Conservation (phyloP, 2,888 invertebrate species). For the Agrotis segetum region DNA sequence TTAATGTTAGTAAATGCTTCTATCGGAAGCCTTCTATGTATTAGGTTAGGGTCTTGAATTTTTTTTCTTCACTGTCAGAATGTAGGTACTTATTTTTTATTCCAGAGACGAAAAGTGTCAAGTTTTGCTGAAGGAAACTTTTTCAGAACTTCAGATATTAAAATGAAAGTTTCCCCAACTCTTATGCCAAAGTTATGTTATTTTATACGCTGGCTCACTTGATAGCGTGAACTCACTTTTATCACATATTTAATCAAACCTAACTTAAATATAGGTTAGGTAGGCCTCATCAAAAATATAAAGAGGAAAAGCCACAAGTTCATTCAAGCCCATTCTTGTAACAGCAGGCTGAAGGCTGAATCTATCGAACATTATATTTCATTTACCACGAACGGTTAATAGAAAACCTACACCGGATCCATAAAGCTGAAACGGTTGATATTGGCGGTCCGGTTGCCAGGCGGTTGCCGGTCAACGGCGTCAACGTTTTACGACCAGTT, state of each 20-base stretch:
- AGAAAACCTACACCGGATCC: conserved; percentile 67
- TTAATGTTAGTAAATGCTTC: conserved; percentile 35
- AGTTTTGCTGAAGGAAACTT: neutral
- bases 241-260: too few species aligned
- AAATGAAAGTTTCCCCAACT: neutral
- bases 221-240: too few species aligned
- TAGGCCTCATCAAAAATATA: neutral
- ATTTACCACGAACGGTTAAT: conserved; percentile 47
- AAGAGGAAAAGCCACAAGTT: conserved; percentile 22
- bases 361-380: conserved; percentile 44
- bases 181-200: neutral
- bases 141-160: conserved; percentile 8
- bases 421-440: conserved; percentile 77
- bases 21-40: neutral
- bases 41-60: neutral
- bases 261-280: too few species aligned
- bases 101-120: neutral
- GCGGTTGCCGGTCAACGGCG: conserved; percentile 8
- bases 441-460: conserved; percentile 69
- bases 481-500: conserved; percentile 44
- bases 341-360: conserved; percentile 30
- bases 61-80: neutral
- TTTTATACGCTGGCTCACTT: neutral
- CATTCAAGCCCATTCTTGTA: conserved; percentile 15
- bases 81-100: conserved; percentile 15